These are phyloP conservation scores for Stenoptilia bipunctidactyla DNA, from an alignment of 2,888 invertebrate species.

Conservation along the genomic window DNA sequence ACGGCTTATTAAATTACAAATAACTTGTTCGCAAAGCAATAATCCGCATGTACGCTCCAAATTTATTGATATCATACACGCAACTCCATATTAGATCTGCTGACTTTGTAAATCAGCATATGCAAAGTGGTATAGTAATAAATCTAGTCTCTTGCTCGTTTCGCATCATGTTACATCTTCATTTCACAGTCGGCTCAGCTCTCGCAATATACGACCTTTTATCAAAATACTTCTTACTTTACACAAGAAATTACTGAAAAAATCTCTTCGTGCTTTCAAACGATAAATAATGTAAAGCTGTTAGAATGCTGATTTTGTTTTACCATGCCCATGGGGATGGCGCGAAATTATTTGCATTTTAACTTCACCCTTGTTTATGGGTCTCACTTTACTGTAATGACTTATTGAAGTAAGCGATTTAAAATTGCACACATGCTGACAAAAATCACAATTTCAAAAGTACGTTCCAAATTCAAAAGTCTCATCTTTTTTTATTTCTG, in stretches of 20 bases:
- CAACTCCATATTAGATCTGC: conserved; percentile 32
- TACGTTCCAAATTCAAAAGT: no score
- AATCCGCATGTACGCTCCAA: conserved; percentile 6
- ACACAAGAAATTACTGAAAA: conserved; percentile 63
- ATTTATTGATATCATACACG: conserved; percentile 25
- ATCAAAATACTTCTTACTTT: conserved; percentile 59
- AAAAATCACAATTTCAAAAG: background rate
- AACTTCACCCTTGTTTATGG: conserved; percentile 52
- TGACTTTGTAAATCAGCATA: conserved; percentile 73
- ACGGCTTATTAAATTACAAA: conserved; percentile 18
- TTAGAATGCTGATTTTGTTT: conserved; percentile 61
- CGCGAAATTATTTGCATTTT: conserved; percentile 60
- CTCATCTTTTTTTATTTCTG: conserved; percentile 4
- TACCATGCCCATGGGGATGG: conserved; percentile 60
- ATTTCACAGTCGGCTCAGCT: conserved; percentile 70
- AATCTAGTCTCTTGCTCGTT: conserved; percentile 72
- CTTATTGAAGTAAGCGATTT: background rate
- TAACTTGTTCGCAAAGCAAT: background rate
- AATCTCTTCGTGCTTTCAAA: conserved; percentile 48
- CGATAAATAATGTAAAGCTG: conserved; percentile 62
- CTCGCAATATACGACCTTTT: conserved; percentile 69
- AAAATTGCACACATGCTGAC: background rate
- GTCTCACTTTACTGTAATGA: conserved; percentile 4
- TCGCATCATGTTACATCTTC: conserved; percentile 74
- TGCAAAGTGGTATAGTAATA: conserved; percentile 73